Evolutionary conservation across 2,113 vertebrate species (phyloP).

Genomic region (Fulmarus glacialis): DNA sequence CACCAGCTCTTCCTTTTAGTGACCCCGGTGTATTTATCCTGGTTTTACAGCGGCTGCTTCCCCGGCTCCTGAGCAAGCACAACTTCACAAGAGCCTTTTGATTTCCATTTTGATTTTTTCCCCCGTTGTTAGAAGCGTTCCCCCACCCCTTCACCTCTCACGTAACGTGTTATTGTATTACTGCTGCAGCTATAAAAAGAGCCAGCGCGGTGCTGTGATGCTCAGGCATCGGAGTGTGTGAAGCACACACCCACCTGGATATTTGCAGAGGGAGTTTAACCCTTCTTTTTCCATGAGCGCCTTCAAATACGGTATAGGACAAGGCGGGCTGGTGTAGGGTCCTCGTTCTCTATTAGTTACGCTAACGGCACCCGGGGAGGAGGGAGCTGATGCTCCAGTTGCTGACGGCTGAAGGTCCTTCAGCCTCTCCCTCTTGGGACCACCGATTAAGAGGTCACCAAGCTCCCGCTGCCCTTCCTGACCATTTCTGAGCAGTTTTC

Average conservation of each 20-base stretch:
- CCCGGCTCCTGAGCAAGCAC: neutral
- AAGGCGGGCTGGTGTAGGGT: neutral
- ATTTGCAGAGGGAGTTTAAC: slow-evolving; percentile 29
- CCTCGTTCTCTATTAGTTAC: neutral
- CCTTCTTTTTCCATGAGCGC: neutral
- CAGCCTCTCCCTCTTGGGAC: neutral
- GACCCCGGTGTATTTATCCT: neutral
- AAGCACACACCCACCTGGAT: slow-evolving; percentile 28
- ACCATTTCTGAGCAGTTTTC: neutral
- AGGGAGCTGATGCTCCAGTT: neutral
- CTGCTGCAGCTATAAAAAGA: neutral
- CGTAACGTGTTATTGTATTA: neutral
- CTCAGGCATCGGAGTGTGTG: neutral
- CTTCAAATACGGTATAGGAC: neutral
- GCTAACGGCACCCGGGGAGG: neutral
- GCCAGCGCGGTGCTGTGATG: neutral
- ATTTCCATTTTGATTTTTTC: neutral
- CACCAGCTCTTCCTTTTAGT: neutral
- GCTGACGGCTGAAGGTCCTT: neutral
- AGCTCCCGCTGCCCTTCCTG: neutral
- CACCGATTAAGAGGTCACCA: neutral
- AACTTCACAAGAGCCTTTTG: neutral
- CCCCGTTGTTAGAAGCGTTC: neutral
- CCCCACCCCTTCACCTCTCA: slow-evolving; percentile 13
- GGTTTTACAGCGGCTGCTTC: neutral